Evolutionary conservation across 2,797 vertebrate genomes (phyloP).

Genomic region (Neosalanx taihuensis): DNA sequence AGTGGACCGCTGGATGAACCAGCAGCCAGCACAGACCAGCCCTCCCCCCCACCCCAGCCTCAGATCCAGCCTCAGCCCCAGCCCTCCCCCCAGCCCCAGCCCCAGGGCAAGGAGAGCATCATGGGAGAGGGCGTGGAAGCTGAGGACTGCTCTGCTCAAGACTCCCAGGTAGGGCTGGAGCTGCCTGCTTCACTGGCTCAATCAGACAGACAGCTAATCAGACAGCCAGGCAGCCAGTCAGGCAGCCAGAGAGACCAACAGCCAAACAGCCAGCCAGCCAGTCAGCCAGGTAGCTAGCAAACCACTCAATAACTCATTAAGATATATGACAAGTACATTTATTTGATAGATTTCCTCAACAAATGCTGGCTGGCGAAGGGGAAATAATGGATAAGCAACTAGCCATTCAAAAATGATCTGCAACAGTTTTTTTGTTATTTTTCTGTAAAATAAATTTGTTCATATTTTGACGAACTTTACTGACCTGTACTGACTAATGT

Average conservation of each 20-base stretch:
- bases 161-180: conserved; percentile 81
- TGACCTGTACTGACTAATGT: background rate
- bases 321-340: no score
- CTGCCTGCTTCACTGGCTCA: background rate
- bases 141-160: conserved; percentile 82
- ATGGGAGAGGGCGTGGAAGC: conserved; percentile 77
- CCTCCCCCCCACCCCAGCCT: conserved; percentile 72
- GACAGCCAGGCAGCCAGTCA: background rate
- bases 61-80: background rate
- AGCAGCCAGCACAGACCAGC: conserved; percentile 81
- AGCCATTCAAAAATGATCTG: no score
- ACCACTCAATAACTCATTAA: no score
- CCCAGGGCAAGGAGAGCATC: conserved; percentile 83
- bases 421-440: background rate
- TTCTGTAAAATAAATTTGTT: background rate
- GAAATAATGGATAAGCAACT: no score
- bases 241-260: no score
- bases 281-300: no score
- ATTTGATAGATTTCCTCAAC: no score
- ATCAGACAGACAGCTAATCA: background rate
- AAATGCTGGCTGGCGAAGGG: no score
- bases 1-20: conserved; percentile 82
- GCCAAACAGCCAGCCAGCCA: no score
- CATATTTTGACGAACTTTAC: background rate
- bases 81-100: conserved; percentile 72